Conservation (phyloP, 2,888 invertebrate genomes). For the Venusia cambrica region DNA sequence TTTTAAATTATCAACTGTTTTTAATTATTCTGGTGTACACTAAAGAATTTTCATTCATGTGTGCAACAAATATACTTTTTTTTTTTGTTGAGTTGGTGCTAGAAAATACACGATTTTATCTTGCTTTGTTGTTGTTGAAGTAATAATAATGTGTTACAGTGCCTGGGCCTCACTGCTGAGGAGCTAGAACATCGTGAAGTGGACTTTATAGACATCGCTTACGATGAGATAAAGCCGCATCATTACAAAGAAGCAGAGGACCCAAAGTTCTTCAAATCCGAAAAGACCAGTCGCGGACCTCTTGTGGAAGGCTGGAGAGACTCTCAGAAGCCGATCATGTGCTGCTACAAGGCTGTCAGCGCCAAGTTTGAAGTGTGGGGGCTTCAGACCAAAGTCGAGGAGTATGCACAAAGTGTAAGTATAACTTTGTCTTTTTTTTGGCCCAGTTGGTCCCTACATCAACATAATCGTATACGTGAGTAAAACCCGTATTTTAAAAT, state of each 20-base stretch:
- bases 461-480: too few species aligned
- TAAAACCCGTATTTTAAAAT: too few species aligned
- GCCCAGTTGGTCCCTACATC: too few species aligned
- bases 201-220: slow-evolving; percentile 92
- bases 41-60: too few species aligned
- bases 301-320: slow-evolving; percentile 91
- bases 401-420: slow-evolving; percentile 90
- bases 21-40: too few species aligned
- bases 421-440: too few species aligned
- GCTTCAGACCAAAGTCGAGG: slow-evolving; percentile 92
- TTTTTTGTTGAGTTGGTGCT: too few species aligned
- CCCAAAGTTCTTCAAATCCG: slow-evolving; percentile 90
- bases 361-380: slow-evolving; percentile 97
- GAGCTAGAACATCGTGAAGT: slow-evolving; percentile 87
- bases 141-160: too few species aligned
- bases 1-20: too few species aligned
- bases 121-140: too few species aligned
- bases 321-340: slow-evolving; percentile 90
- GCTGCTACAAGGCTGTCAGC: slow-evolving; percentile 94
- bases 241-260: slow-evolving; percentile 96
- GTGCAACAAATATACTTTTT: too few species aligned
- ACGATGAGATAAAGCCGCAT: slow-evolving; percentile 91
- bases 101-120: slow-evolving; percentile 36
- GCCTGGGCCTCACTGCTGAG: slow-evolving; percentile 86
- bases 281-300: slow-evolving; percentile 91